These are phyloP conservation scores for Noturus placidus DNA, from an alignment of 2,113 vertebrate genomes.

Conservation along the genomic window DNA sequence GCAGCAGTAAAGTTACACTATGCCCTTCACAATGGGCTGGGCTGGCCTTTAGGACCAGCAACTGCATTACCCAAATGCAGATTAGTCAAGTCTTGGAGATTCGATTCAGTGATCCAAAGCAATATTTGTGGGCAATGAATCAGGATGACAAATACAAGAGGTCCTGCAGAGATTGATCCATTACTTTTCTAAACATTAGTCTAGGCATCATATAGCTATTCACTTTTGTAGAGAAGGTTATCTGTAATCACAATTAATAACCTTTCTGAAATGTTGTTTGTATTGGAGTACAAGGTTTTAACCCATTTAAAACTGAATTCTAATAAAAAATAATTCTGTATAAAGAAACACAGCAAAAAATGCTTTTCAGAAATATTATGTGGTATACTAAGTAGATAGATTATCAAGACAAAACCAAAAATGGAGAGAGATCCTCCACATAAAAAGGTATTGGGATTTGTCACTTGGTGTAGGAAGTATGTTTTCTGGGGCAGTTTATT, in stretches of 20 bases:
- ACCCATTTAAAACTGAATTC: not conserved
- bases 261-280: not conserved
- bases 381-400: not conserved
- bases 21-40: slow-evolving; percentile 19
- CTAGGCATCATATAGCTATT: slow-evolving; percentile 15
- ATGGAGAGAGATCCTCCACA: not conserved
- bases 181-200: not conserved
- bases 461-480: not conserved
- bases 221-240: not conserved
- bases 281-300: not conserved
- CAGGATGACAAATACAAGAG: slow-evolving; percentile 17
- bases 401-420: not conserved
- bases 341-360: not conserved
- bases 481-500: not conserved
- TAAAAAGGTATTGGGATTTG: not conserved
- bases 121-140: slow-evolving; percentile 25
- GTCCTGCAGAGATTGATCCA: slow-evolving; percentile 1
- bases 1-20: not conserved
- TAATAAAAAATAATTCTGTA: not conserved
- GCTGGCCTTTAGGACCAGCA: slow-evolving; percentile 6
- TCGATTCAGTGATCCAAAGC: slow-evolving; percentile 30
- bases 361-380: not conserved
- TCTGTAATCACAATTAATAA: not conserved
- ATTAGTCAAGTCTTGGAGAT: not conserved
- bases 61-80: not conserved